Percentiles rank a stretch among this genome's conserved stretches.
phyloP scores from a whole-genome alignment of 92 coral and sea anemone genomes.

The Chrysogorgia sp. region DNA sequence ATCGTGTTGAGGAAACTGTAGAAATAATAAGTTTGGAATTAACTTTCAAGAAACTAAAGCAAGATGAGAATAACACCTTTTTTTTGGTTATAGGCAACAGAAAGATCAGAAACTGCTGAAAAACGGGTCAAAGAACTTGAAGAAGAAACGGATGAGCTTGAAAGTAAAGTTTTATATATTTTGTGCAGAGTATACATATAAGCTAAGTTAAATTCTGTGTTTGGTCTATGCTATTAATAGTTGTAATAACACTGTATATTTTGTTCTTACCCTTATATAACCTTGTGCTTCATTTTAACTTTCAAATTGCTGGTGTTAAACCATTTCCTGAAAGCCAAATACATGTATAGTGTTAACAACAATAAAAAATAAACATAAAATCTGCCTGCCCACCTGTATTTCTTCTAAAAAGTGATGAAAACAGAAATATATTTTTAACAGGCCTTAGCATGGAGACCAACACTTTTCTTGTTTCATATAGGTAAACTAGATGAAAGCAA shows the following conservation, averaged over 20 bases:
- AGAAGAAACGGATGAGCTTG: constrained; percentile 81
- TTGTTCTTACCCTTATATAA: no score
- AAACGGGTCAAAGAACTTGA: constrained; percentile 71
- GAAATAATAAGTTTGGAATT: no score
- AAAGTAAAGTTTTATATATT: constrained; percentile 55
- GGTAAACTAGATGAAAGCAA: constrained; percentile 83
- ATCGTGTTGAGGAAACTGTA: no score
- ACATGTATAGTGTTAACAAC: no score
- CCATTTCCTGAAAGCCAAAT: no score
- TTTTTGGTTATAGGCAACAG: constrained; percentile 83
- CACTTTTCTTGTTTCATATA: no score
- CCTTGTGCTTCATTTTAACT: no score
- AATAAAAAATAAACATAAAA: no score
- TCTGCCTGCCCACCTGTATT: constrained; percentile 1
- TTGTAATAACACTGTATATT: no score
- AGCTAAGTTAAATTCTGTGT: not conserved
- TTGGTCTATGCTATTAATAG: not conserved
- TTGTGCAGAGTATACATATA: not conserved
- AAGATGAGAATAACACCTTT: no score
- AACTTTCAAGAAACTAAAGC: no score
- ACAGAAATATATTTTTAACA: not conserved
- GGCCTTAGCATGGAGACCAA: not conserved
- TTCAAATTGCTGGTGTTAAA: no score
- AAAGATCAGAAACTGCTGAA: constrained; percentile 86
- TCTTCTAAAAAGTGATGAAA: not conserved